Percentiles rank a stretch among this genome's conserved stretches.
These are phyloP conservation scores for Ancistrus triradiatus DNA, from an alignment of 2,113 vertebrate genomes.

Conservation along the genomic window DNA sequence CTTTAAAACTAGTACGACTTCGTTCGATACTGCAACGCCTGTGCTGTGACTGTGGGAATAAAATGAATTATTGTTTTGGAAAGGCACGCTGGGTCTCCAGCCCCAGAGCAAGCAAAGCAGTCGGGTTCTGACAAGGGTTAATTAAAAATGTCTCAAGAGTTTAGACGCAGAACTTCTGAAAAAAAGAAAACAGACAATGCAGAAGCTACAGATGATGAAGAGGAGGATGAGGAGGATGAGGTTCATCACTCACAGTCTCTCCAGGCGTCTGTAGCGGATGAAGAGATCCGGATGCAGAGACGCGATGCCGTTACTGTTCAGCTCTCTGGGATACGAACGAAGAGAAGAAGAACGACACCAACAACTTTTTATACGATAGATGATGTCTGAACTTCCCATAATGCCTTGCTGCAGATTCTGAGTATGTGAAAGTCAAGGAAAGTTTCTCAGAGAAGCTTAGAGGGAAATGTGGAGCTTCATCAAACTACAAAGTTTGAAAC, in stretches of 20 bases:
- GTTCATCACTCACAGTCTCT: conserved; percentile 65
- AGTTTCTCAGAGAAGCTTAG: too few relatives aligned
- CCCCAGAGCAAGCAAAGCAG: neutral
- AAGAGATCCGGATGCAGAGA: conserved; percentile 54
- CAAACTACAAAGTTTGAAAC: too few relatives aligned
- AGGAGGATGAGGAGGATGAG: neutral
- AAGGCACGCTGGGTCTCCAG: neutral
- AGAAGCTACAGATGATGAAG: neutral
- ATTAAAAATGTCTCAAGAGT: neutral
- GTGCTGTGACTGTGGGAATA: neutral
- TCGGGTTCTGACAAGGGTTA: neutral
- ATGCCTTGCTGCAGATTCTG: too few relatives aligned
- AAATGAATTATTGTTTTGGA: neutral
- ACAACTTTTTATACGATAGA: too few relatives aligned
- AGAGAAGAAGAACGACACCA: too few relatives aligned
- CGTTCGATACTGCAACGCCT: neutral
- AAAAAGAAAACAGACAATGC: too few relatives aligned
- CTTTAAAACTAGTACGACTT: too few relatives aligned
- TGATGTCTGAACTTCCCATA: too few relatives aligned
- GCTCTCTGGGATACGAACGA: conserved; percentile 46
- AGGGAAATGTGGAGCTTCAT: too few relatives aligned
- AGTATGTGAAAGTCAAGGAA: too few relatives aligned
- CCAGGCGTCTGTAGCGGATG: conserved; percentile 46
- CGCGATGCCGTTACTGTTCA: conserved; percentile 58
- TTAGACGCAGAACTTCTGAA: too few relatives aligned